Conservation (phyloP, 2,113 vertebrate species). For the Tragulus kanchil region DNA sequence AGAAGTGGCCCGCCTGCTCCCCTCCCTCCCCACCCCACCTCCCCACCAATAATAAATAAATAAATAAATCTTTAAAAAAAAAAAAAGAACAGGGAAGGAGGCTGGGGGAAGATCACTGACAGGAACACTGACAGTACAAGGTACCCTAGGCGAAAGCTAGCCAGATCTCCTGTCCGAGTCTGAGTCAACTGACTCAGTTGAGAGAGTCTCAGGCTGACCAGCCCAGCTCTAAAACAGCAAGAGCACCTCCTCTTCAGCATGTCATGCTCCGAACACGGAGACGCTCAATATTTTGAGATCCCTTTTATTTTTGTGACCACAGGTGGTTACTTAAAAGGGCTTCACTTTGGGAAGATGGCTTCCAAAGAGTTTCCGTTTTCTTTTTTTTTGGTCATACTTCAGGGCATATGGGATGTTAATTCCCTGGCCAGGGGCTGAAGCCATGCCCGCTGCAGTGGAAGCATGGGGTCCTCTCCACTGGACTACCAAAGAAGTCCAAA, state of each 20-base stretch:
- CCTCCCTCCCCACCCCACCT: too few relatives aligned
- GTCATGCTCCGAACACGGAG: neutral
- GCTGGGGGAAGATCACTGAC: neutral
- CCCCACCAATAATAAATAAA: too few relatives aligned
- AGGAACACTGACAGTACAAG: too few relatives aligned
- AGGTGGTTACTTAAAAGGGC: neutral
- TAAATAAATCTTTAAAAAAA: too few relatives aligned
- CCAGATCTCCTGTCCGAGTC: accelerated
- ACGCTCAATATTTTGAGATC: neutral
- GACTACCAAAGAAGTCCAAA: neutral
- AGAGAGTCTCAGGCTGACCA: neutral
- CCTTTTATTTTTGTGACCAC: neutral
- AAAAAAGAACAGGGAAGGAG: too few relatives aligned
- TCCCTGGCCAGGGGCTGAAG: neutral
- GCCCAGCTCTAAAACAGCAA: neutral
- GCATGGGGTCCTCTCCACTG: neutral
- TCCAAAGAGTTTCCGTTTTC: neutral
- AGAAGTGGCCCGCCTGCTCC: too few relatives aligned
- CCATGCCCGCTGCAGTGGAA: neutral
- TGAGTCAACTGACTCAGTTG: neutral
- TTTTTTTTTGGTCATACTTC: neutral
- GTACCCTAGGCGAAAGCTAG: accelerated
- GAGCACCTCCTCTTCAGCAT: too few relatives aligned
- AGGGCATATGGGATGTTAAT: neutral
- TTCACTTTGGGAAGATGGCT: neutral